These are phyloP conservation scores for Mercenaria mercenaria DNA, from an alignment of 1,140 invertebrate genomes.

Conservation along the genomic window DNA sequence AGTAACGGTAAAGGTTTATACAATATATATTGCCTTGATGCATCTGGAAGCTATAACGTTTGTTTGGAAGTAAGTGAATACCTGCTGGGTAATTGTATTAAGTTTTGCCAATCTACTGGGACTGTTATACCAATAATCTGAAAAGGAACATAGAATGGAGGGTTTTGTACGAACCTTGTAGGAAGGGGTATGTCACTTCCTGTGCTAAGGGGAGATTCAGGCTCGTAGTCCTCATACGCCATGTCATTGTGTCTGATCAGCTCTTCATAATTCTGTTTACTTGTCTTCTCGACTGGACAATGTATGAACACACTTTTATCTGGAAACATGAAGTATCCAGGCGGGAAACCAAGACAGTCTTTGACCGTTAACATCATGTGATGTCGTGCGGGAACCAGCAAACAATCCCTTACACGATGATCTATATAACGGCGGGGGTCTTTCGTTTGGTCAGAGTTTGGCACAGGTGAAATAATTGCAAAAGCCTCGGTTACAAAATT, in stretches of 20 bases:
- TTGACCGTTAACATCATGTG: constrained; percentile 59
- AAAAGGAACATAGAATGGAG: too few species aligned
- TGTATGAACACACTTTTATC: constrained; percentile 46
- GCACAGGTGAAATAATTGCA: constrained; percentile 51
- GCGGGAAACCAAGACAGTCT: constrained; percentile 59
- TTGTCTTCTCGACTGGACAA: constrained; percentile 47
- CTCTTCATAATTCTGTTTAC: constrained; percentile 44
- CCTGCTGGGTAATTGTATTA: neutral
- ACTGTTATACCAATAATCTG: too few species aligned
- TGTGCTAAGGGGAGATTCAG: neutral
- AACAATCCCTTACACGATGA: constrained; percentile 38
- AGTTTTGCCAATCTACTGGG: too few species aligned
- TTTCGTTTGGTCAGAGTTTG: neutral
- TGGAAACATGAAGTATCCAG: constrained; percentile 60
- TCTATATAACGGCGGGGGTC: constrained; percentile 34
- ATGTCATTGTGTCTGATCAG: constrained; percentile 59
- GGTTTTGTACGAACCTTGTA: constrained; percentile 23
- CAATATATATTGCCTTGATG: neutral
- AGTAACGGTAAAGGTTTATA: too few species aligned
- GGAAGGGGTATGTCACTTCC: constrained; percentile 41
- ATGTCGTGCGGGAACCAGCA: constrained; percentile 49
- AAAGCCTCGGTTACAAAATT: constrained; percentile 59
- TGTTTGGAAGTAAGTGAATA: neutral
- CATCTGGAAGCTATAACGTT: neutral
- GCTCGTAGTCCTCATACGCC: constrained; percentile 57